phyloP scores from a whole-genome alignment of 1,140 invertebrate species.

The Diplogasteroides magnus region DNA sequence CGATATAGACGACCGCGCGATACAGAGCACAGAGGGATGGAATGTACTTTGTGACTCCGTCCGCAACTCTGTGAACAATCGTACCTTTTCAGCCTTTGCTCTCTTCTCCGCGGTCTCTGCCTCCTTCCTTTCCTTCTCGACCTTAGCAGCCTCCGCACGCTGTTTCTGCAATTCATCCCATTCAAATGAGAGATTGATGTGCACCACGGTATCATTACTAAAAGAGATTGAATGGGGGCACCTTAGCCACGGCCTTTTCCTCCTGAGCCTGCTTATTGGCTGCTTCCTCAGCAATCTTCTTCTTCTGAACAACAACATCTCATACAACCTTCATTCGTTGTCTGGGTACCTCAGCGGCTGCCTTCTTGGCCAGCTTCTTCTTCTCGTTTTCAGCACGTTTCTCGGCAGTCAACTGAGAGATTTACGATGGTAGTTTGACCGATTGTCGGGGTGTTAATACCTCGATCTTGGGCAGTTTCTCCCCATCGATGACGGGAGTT shows the following conservation, averaged over 20 bases:
- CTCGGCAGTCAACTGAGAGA: too few relatives aligned
- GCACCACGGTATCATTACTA: too few relatives aligned
- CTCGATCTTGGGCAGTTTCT: too few relatives aligned
- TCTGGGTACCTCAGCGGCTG: too few relatives aligned
- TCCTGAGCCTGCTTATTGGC: not conserved
- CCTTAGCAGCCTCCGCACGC: not conserved
- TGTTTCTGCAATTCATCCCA: slow-evolving; percentile 6
- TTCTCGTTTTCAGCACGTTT: not conserved
- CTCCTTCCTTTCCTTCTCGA: slow-evolving; percentile 16
- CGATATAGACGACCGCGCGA: too few relatives aligned
- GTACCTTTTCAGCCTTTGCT: not conserved
- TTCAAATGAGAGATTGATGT: too few relatives aligned
- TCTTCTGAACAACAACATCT: not conserved
- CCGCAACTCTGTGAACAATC: not conserved
- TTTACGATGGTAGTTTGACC: too few relatives aligned
- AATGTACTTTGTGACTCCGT: too few relatives aligned
- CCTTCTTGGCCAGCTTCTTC: not conserved
- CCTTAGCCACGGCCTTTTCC: not conserved
- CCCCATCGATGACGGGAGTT: too few relatives aligned
- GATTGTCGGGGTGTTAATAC: too few relatives aligned
- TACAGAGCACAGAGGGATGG: too few relatives aligned
- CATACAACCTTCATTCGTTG: not conserved
- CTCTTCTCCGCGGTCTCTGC: slow-evolving; percentile 12
- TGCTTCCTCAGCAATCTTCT: not conserved
- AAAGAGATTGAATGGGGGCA: too few relatives aligned